Base-by-base conservation (phyloP, 2,113 vertebrate genomes). In the Lontra canadensis region DNA sequence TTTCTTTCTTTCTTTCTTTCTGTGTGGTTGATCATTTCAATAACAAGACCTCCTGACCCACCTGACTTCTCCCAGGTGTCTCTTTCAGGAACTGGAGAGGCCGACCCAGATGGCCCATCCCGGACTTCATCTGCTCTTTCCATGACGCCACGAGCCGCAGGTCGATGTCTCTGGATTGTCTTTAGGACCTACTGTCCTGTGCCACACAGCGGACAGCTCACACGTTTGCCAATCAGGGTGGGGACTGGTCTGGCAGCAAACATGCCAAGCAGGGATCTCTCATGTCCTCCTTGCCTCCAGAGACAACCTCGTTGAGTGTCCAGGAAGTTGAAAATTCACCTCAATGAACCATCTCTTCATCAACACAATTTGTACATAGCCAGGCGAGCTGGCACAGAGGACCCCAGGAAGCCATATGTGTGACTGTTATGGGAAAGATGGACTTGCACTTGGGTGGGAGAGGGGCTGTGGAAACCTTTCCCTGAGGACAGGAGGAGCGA, bases 211-310 rank as follows among this genome's bases (percentile, higher is more conserved):
- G 49, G 34, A 67, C 1, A 39, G 26, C 47, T 29, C 31, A 7
- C 36, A 52, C 4, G 2, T 4, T 26, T 3, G 1, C 8, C 5
- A 0, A 4, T 52, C 17, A 34, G 76, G 21, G 17, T 3, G 18
- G 34, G 36, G 31, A 26, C 21, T 36, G 26, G 59, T 26, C 18
- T 86, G 34, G 25, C 39, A 65, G 18, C n/a, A 34, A 47, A 13
- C 10, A 8, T 15, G 29, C 21, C 42, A 80, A 21, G 6, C 36
- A 29, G 52, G 34, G 8, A 1, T 36, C 34, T n/a, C 2, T 47
- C 44, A 1, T 13, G 6, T 4, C 4, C 8, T 29, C 10, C 3
- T 39, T 55, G 17, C 7, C 55, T 95, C 42, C 20, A 39, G 63
- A 49, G 4, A 63, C 25, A 85, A 26, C 11, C 2, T 5, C 26